A percentile compares a stretch with the other conserved stretches of the same genome.
Conservation (phyloP, 2,113 vertebrate genomes). For the Dolichallabes microphthalmus region DNA sequence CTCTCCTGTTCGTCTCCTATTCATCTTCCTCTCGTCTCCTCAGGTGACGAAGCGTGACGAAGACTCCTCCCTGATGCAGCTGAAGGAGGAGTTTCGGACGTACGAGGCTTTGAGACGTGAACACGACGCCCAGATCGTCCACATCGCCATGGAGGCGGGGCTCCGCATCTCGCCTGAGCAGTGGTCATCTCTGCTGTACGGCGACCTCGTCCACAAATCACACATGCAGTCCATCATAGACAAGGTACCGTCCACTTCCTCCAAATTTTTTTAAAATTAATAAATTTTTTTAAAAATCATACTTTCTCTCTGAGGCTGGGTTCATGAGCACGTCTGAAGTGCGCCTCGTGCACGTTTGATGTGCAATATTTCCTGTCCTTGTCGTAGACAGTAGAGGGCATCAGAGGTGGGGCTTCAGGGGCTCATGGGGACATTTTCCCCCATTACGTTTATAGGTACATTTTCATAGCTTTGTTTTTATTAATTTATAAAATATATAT, state of each 20-base stretch:
- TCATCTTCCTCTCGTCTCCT: not conserved
- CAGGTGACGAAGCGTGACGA: conserved; percentile 98
- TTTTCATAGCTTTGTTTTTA: not conserved
- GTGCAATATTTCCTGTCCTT: not conserved
- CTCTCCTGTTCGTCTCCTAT: not conserved
- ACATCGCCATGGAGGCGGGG: conserved; percentile 97
- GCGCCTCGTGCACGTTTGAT: not conserved
- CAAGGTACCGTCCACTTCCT: conserved; percentile 75
- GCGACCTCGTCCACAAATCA: conserved; percentile 96
- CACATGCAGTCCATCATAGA: conserved; percentile 99
- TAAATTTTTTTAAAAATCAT: no score
- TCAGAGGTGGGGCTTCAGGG: not conserved
- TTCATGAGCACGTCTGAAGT: not conserved
- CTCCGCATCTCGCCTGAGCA: conserved; percentile 95
- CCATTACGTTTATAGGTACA: not conserved
- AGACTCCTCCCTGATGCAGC: conserved; percentile 96
- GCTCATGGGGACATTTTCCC: not conserved
- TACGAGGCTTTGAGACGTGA: conserved; percentile 92
- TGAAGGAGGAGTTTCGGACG: conserved; percentile 94
- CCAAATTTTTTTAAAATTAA: no score
- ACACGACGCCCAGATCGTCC: conserved; percentile 94
- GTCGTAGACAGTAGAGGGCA: not conserved
- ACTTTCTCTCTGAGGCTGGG: not conserved
- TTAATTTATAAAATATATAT: no score
- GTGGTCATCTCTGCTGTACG: conserved; percentile 95